phyloP scores from a whole-genome alignment of 2,113 vertebrate genomes.

The Cnemophilus loriae region DNA sequence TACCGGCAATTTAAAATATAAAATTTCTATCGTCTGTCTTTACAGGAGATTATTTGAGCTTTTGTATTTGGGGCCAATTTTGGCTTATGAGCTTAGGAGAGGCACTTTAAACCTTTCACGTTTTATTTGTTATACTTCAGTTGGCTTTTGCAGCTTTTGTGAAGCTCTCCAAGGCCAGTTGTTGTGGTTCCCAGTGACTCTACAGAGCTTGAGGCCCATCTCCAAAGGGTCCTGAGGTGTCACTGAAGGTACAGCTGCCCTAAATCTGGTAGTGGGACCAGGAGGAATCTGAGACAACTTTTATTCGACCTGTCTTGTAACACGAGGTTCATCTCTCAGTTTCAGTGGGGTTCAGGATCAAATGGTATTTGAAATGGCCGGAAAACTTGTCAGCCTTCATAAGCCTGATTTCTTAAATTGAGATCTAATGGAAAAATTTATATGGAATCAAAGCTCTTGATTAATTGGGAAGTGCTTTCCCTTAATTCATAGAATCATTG shows the following conservation, averaged over 20 bases:
- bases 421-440: background rate
- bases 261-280: background rate
- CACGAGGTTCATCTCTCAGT: background rate
- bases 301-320: background rate
- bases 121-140: background rate
- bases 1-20: slow-evolving; percentile 12
- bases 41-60: slow-evolving; percentile 8
- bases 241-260: background rate
- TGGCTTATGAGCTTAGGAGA: background rate
- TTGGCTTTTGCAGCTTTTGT: background rate
- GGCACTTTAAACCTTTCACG: background rate
- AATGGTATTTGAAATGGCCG: background rate
- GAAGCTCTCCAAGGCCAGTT: background rate
- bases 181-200: background rate
- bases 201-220: rapidly evolving
- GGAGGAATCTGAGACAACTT: background rate
- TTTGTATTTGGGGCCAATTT: slow-evolving; percentile 25
- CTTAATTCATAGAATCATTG: background rate
- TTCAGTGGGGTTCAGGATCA: background rate
- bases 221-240: background rate
- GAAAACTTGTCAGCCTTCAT: background rate
- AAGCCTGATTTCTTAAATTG: background rate
- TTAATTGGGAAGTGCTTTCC: background rate
- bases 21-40: slow-evolving; percentile 7
- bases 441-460: background rate